Evolutionary conservation across 2,888 invertebrate species (phyloP).

Genomic region (Sepioteuthis lessoniana): DNA sequence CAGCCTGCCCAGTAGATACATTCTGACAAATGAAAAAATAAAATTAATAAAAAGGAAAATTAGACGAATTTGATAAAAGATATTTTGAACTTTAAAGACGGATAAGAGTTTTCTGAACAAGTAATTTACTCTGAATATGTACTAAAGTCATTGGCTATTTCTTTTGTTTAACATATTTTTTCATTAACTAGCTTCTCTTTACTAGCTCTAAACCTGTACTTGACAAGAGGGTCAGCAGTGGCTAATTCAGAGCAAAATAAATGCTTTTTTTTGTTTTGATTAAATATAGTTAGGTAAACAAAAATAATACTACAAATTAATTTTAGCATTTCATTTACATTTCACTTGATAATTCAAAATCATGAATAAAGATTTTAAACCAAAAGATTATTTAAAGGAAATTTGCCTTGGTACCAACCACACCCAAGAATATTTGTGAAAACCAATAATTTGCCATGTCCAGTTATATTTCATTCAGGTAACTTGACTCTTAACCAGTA

Average conservation of each 20-base stretch:
- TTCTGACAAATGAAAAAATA: no score
- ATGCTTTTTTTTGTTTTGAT: neutral
- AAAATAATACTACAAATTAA: neutral
- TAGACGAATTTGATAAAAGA: no score
- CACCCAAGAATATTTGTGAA: neutral
- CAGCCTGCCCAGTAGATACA: neutral
- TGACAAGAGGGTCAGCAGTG: no score
- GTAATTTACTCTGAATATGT: no score
- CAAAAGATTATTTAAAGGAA: neutral
- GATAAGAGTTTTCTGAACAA: no score
- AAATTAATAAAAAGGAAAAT: no score
- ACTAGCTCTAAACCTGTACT: no score
- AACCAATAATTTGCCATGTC: slow-evolving; percentile 7
- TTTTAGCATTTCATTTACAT: neutral
- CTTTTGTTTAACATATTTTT: no score
- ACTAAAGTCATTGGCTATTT: no score
- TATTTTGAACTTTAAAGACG: no score
- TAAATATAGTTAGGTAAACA: neutral
- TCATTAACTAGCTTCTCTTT: no score
- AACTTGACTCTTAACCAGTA: neutral
- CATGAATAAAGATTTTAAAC: slow-evolving; percentile 14
- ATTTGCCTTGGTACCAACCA: neutral
- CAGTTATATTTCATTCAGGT: neutral
- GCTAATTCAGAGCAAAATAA: neutral
- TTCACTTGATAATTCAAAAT: neutral